Base-by-base conservation (phyloP, 2,888 invertebrate species). In the Cenopis cana region DNA sequence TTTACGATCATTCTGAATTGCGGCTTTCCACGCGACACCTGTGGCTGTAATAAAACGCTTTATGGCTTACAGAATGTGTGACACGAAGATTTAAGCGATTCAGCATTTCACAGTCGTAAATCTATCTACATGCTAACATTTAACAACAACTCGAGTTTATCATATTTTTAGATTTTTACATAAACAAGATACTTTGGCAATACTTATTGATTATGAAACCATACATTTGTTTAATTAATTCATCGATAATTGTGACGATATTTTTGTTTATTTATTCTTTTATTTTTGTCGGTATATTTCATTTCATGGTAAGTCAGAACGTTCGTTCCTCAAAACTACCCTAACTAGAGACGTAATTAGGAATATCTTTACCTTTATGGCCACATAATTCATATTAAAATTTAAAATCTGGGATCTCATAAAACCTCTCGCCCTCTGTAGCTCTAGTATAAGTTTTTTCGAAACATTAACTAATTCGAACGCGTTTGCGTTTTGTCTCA, bases 11-110 rank as follows among this genome's bases (percentile, higher is more conserved):
- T 77, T 81, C 79, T 78, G 78, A 83, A 82, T 81, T 82, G 84
- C 77, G 84, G 85, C 82, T 84, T 83, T 85, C 84, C 82, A 80
- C 81, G 81, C 81, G 85, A 79, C 91, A 91, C 88, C 91, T 91
- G 90, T 85, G 86, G 84, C 82, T 81, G 84, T 79, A 82, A 84
- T 91, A 87, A 89, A 89, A 86, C 79, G 80, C 83, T 89, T 89
- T 90, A 87, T 83, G 78, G 82, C 81, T 81, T 80, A 85, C 85
- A 82, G 87, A 89, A 86, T 84, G 81, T 81, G 79, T 78, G 78
- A 82, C 82, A 80, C 80, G 75, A 81, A 83, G 81, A 85, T 87
- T 85, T 78, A 78, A 80, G 73, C 76, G 79, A 75, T 80, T 79
- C 75, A 74, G 77, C 76, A 79, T 82, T 78, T 78, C 73, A 64